Base-by-base conservation (phyloP, 1,140 invertebrate genomes). In the Cherax destructor region DNA sequence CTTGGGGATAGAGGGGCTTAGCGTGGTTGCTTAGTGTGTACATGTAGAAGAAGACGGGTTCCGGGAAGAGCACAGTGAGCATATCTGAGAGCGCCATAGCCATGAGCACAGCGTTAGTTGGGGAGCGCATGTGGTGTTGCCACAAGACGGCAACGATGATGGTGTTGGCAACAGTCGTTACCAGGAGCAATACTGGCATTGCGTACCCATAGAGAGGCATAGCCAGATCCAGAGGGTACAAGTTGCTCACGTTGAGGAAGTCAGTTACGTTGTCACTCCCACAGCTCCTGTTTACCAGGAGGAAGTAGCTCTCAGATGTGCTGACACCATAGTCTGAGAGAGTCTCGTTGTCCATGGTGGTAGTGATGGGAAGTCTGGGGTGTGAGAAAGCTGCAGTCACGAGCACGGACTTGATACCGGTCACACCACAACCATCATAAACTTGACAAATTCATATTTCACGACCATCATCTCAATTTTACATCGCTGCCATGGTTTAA, bases 1-100 rank as follows among this genome's bases (percentile, higher is more conserved):
- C 95, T 0, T 96, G 95, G 2, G 97, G 97, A 92, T 95, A 96
- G 89, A 98, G 94, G 0, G 97, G 97, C 94, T 97, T 97, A 94
- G 96, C 96, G 93, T 98, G 97, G 94, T 98, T 97, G 50, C 97
- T 97, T 88, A 98, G 96, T 7, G 97, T 97, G 95, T 98, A 98
- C 96, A 98, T 97, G 94, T 98, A 98, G 94, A 98, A 96, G 16
- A 98, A 95, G 93, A 94, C 97, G 0, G 98, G 98, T 2, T 97
- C 96, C 0, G 98, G 97, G 94, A 98, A 97, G 24, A 98, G 95
- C 93, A 99, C 96, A 0, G 98, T 99, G 94, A 99, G 96, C 96
- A 98, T 97, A 95, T 99, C 98, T 91, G 97, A 97, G 1, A 99
- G 95, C 0, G 98, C 98, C 98, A 99, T 99, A 6, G 97, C 96